phyloP scores from a whole-genome alignment of 92 coral and sea anemone species.

The Phenganax marumi region DNA sequence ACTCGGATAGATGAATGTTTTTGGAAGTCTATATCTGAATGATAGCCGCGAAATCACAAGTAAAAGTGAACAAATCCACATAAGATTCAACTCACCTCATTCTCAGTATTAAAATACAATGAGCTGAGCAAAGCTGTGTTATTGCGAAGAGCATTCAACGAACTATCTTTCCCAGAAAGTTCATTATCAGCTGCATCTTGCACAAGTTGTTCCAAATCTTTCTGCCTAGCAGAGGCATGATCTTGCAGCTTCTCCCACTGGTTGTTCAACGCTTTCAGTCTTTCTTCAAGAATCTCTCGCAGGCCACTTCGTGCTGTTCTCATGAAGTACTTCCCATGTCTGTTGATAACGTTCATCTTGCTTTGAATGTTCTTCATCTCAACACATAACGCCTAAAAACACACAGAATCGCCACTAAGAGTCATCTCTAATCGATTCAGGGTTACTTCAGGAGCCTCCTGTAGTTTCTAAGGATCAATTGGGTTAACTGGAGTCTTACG shows the following conservation, averaged over 20 bases:
- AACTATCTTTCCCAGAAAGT: conserved; percentile 38
- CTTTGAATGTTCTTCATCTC: conserved; percentile 90
- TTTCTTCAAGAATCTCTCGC: conserved; percentile 81
- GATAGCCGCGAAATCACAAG: no score
- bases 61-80: background rate
- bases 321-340: conserved; percentile 66
- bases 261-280: conserved; percentile 78
- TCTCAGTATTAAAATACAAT: conserved; percentile 52
- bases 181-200: conserved; percentile 48
- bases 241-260: conserved; percentile 83
- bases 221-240: conserved; percentile 77
- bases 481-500: no score
- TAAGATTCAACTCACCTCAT: conserved; percentile 1
- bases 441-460: background rate
- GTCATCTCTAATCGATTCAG: background rate
- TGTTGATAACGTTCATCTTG: conserved; percentile 82
- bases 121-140: conserved; percentile 86
- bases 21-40: no score
- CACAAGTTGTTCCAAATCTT: conserved; percentile 70
- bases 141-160: conserved; percentile 66
- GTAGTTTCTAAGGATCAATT: no score
- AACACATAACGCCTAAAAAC: conserved; percentile 76
- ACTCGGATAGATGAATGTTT: no score
- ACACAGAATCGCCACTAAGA: background rate
- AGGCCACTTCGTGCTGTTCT: conserved; percentile 75